phyloP scores from a whole-genome alignment of 2,797 vertebrate species.

The Myotis planiceps region DNA sequence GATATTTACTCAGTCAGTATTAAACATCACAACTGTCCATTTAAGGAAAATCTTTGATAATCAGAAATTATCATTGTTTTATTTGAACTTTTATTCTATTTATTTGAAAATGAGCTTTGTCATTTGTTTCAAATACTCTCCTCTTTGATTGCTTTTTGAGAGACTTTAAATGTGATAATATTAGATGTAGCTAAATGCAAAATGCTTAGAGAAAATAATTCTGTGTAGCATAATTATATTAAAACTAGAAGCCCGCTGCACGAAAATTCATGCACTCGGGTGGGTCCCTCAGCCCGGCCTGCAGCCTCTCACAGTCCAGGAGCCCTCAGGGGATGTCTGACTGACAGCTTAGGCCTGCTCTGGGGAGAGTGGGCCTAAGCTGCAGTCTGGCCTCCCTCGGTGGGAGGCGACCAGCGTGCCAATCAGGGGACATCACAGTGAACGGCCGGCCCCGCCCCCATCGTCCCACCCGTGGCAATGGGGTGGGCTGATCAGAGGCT shows the following conservation, averaged over 20 bases:
- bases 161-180: neutral
- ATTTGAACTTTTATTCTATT: neutral
- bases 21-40: neutral
- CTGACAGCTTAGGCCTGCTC: no score
- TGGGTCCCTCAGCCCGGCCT: no score
- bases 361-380: no score
- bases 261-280: no score
- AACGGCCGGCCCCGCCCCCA: fast-evolving
- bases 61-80: neutral
- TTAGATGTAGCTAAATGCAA: neutral
- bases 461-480: no score
- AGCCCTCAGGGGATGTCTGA: no score
- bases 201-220: conserved; percentile 5
- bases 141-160: neutral
- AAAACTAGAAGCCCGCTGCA: neutral
- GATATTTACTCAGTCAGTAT: neutral
- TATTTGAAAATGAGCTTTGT: conserved; percentile 3
- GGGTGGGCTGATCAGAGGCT: no score
- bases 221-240: neutral
- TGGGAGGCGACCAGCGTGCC: no score
- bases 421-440: no score
- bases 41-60: conserved; percentile 44
- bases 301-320: no score
- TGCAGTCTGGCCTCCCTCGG: no score
- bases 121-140: neutral